Base-by-base conservation (phyloP, 1,140 invertebrate species). In the Drosophila nikananu region DNA sequence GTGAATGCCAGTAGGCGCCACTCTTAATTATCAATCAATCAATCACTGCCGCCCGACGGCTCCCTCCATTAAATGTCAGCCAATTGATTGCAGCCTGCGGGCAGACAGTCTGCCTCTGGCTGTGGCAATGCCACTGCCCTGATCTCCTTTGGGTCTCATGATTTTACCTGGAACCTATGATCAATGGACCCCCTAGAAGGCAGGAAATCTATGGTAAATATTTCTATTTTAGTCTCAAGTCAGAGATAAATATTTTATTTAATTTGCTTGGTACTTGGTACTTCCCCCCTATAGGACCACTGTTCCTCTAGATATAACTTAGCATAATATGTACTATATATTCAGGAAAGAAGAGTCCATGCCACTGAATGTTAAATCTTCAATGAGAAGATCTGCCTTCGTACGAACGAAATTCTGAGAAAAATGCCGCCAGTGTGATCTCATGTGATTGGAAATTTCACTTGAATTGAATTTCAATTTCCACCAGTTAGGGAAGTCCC, bases 1-100 rank as follows among this genome's bases (percentile, higher is more conserved):
- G 63, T 65, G 67, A 32, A 42, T 52, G 67, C 48, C 67, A 71
- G 64, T 39, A 75, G 84, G 86, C 84, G 84, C 84, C 84, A 90
- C 86, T 79, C 80, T 90, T 90, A 89, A 90, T 89, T 90, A 89
- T 90, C 84, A 84, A 90, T 89, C 84, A 89, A 89, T 89, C 84
- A 89, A 74, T 74, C 71, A 74, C 68, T 73, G 71, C 68, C 81
- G 80, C 76, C 83, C 83, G 86, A 89, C 81, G 70, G 78, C 67
- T 86, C 86, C 84, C 86, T 81, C 84, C 62, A 80, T 80, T 74
- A 67, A 80, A 80, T 80, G 77, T 80, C 77, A 73, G 77, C 55
- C 77, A 80, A 80, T 80, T 80, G 78, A 74, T 63, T 62, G 77
- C 63, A 72, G 65, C 65, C 75, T 81, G 74, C 68, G 80, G 67